These are phyloP conservation scores for Myotis findleyi DNA, from an alignment of 2,797 vertebrate species.

Conservation along the genomic window DNA sequence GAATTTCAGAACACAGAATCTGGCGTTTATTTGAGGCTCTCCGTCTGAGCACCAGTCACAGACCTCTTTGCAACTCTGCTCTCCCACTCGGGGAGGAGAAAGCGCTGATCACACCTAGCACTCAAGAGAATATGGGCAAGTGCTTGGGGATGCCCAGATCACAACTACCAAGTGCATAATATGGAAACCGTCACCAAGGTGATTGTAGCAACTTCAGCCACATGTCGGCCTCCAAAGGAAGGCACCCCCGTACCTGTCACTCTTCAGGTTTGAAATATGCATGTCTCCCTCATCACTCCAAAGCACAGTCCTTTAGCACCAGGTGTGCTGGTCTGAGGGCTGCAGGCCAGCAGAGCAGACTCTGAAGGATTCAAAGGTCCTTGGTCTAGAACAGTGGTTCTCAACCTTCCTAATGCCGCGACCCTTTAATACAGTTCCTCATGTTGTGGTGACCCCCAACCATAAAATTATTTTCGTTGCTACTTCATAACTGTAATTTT, in stretches of 20 bases:
- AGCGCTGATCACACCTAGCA: neutral
- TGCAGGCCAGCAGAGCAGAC: neutral
- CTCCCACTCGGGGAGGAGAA: neutral
- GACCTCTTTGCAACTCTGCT: neutral
- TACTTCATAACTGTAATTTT: too few species aligned
- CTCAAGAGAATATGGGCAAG: neutral
- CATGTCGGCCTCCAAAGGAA: neutral
- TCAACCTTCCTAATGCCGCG: too few species aligned
- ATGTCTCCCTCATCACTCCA: neutral
- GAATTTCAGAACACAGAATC: neutral
- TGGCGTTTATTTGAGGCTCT: neutral
- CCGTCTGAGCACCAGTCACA: neutral
- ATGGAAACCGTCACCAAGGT: conserved; percentile 55
- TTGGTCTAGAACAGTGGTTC: neutral
- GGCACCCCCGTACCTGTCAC: neutral
- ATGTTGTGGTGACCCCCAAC: too few species aligned
- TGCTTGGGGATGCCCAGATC: conserved; percentile 17
- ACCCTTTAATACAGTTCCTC: too few species aligned
- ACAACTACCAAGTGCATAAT: neutral
- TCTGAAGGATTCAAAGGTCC: neutral
- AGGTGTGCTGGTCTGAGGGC: neutral
- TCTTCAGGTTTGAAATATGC: neutral
- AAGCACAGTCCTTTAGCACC: neutral
- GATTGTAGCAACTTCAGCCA: neutral
- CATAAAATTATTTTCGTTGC: too few species aligned